phyloP scores from a whole-genome alignment of 2,888 invertebrate genomes.

The Prosapia bicincta region DNA sequence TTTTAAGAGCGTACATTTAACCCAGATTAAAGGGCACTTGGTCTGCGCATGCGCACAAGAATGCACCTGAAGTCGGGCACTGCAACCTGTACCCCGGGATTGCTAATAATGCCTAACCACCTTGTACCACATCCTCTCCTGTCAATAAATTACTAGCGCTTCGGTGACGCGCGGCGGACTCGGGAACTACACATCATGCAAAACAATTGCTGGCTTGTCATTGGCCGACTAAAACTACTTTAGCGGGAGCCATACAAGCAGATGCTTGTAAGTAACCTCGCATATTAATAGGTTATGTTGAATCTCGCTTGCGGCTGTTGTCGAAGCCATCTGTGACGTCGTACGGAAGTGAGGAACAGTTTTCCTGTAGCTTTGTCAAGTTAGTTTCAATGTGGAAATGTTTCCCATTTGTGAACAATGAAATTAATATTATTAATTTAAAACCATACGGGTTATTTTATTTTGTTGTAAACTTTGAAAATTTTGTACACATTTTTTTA shows the following conservation, averaged over 20 bases:
- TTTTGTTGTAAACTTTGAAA: too few relatives aligned
- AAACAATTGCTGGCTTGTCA: conserved; percentile 2
- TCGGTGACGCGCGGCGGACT: background rate
- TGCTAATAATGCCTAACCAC: background rate
- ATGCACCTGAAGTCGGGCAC: background rate
- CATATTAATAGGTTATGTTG: background rate
- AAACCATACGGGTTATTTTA: too few relatives aligned
- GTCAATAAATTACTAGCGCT: conserved; percentile 2
- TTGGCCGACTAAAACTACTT: background rate
- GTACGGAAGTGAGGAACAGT: too few relatives aligned
- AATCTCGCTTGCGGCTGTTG: too few relatives aligned
- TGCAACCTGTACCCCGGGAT: background rate
- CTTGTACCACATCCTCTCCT: background rate
- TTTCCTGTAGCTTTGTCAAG: too few relatives aligned
- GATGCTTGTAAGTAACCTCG: background rate
- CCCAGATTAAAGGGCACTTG: background rate
- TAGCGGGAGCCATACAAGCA: background rate
- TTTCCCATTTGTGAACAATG: too few relatives aligned
- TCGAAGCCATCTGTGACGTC: too few relatives aligned
- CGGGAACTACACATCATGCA: background rate
- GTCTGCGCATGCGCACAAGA: background rate
- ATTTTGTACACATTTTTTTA: too few relatives aligned
- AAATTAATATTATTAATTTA: too few relatives aligned
- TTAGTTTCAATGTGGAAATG: too few relatives aligned
- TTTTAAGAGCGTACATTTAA: too few relatives aligned